Evolutionary conservation across 2,888 invertebrate genomes (phyloP).

Genomic region (Scelioninae gen. 1): DNA sequence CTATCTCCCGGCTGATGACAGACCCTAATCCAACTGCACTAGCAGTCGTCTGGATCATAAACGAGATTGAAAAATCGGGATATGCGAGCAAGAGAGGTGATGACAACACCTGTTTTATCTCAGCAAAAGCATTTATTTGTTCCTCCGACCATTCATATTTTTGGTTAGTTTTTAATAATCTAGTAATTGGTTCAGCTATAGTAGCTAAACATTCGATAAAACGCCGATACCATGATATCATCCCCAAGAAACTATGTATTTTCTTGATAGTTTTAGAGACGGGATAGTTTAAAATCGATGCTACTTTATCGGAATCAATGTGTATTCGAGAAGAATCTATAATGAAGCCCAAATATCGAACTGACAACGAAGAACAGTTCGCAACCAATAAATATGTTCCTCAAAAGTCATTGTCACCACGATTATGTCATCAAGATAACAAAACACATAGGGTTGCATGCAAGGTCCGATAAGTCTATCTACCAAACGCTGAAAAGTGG

Average conservation of each 20-base stretch:
- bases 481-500: slow-evolving; percentile 65
- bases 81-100: not conserved
- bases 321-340: not conserved
- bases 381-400: not conserved
- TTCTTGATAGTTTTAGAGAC: not conserved
- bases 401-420: not conserved
- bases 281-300: not conserved
- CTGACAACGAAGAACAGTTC: not conserved
- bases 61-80: not conserved
- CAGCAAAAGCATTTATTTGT: not conserved
- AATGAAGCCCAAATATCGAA: not conserved
- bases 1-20: no score
- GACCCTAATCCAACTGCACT: no score
- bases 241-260: not conserved
- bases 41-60: not conserved
- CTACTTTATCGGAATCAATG: not conserved
- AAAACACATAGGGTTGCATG: no score
- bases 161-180: not conserved
- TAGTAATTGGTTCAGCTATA: not conserved
- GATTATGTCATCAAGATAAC: not conserved
- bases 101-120: not conserved
- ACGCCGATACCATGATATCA: not conserved
- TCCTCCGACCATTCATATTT: not conserved
- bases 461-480: slow-evolving; percentile 35
- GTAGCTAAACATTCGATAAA: not conserved